Base-by-base conservation (phyloP, 2,888 invertebrate species). In the Caenorhabditis auriculariae region DNA sequence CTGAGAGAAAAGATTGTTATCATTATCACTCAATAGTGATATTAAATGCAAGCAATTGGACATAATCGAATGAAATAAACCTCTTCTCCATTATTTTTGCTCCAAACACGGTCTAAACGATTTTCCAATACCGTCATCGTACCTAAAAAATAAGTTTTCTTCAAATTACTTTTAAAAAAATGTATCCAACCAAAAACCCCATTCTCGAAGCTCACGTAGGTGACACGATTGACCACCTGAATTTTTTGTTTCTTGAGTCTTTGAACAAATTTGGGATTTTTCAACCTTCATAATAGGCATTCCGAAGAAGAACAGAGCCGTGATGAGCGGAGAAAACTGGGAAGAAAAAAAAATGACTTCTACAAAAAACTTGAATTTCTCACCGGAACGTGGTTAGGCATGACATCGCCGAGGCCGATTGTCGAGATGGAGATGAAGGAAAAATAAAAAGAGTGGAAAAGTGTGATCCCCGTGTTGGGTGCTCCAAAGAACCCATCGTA, bases 351-450 rank as follows among this genome's bases (percentile, higher is more conserved):
- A n/a, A 12, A 19, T 3, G 24, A 50, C n/a, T 26, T 50, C 26
- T 50, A 5, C 12, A 23, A 17, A 24, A 21, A 26, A 19, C 7
- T 3, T 26, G 12, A 17, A 12, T 26, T 12, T 32, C 57, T 48
- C 32, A 69, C 69, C 7, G 69, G 61, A 23, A 70, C 69, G 60
- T 74, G 72, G 23, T 60, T 68, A 9, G 72, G 74, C 72, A 74
- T 72, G 28, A 72, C 56, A 57, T 74, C 74, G 4, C 74, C 74
- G 2, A 74, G 41, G 19, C 74, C 74, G 47, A 74, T 70, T 4
- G 74, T 72, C 4, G 67, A 62, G 48, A 70, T 62, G n/a, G 72
- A 69, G 23, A 74, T 62, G 54, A 69, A 69, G 2, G 72, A 70
- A 45, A 70, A 72, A 51, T 72, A 72, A 35, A 72, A 53, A 1